phyloP scores from a whole-genome alignment of 2,888 invertebrate genomes.

The Drosophila neotestacea region DNA sequence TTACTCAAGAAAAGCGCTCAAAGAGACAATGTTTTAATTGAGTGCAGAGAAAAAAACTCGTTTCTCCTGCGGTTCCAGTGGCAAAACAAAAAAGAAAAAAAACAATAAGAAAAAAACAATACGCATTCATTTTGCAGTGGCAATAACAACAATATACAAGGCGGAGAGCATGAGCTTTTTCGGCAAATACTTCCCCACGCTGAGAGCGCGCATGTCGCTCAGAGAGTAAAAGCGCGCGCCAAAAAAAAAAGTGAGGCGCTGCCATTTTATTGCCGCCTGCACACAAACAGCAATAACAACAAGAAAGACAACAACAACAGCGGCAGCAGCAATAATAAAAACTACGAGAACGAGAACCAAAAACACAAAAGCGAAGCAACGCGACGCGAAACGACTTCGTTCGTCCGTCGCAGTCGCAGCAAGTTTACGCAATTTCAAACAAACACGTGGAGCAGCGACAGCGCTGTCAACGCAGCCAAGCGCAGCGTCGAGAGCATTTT shows the following conservation, averaged over 20 bases:
- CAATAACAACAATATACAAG: constrained; percentile 5
- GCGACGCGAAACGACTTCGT: constrained; percentile 12
- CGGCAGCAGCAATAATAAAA: constrained; percentile 25
- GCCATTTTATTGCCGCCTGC: constrained; percentile 50
- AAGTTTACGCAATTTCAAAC: constrained; percentile 77
- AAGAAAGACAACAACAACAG: constrained; percentile 10
- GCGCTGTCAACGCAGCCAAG: constrained; percentile 47
- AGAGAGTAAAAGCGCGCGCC: constrained; percentile 37
- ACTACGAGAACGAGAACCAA: constrained; percentile 46
- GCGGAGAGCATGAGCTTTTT: constrained; percentile 20
- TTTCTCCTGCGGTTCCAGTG: constrained; percentile 68
- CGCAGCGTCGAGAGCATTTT: constrained; percentile 48
- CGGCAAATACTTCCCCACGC: constrained; percentile 9
- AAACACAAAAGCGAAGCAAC: constrained; percentile 13
- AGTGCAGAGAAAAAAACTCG: constrained; percentile 50
- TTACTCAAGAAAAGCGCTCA: constrained; percentile 35
- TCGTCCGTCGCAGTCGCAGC: constrained; percentile 39
- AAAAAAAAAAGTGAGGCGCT: constrained; percentile 28
- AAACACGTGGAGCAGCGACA: constrained; percentile 77
- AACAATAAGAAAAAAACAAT: constrained; percentile 49
- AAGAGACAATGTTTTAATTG: constrained; percentile 21
- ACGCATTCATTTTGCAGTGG: constrained; percentile 68
- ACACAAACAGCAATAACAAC: constrained; percentile 38
- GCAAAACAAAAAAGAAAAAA: constrained; percentile 45
- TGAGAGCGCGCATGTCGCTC: constrained; percentile 50